A percentile compares a stretch with the other conserved stretches of the same genome.
These are phyloP conservation scores for Setophaga kirtlandii DNA, from an alignment of 2,113 vertebrate species.

Conservation along the genomic window DNA sequence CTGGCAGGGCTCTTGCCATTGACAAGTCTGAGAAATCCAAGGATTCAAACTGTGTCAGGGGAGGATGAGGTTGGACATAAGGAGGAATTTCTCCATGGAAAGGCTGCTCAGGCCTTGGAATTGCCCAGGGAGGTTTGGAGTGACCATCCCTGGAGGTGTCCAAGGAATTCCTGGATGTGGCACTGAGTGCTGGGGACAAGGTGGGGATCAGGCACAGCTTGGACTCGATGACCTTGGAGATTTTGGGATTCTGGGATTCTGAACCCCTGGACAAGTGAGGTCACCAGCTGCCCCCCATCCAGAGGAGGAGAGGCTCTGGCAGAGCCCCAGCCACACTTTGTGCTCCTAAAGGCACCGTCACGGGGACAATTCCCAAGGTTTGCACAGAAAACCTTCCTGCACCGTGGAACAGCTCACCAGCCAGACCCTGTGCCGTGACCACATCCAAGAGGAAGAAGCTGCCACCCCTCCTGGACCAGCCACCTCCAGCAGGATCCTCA, in stretches of 20 bases:
- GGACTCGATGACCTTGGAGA: accelerated
- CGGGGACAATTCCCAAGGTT: not conserved
- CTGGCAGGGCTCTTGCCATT: too few relatives aligned
- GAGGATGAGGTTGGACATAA: not conserved
- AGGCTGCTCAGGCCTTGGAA: not conserved
- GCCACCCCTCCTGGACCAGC: not conserved
- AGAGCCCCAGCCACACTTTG: not conserved
- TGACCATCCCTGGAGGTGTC: not conserved
- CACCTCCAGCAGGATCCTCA: not conserved
- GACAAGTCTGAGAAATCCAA: not conserved
- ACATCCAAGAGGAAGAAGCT: not conserved
- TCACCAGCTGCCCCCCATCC: not conserved
- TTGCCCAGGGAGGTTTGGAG: not conserved
- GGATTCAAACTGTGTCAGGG: not conserved
- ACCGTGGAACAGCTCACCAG: not conserved
- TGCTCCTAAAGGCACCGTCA: not conserved
- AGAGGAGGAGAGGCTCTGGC: not conserved
- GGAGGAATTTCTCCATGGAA: not conserved
- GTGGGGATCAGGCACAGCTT: not conserved
- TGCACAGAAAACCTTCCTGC: not conserved
- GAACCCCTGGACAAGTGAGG: not conserved
- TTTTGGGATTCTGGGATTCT: not conserved
- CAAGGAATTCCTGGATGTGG: not conserved
- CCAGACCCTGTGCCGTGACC: accelerated
- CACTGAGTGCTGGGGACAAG: not conserved